Evolutionary conservation across 2,888 invertebrate species (phyloP).

Genomic region (Esperia sulphurella): DNA sequence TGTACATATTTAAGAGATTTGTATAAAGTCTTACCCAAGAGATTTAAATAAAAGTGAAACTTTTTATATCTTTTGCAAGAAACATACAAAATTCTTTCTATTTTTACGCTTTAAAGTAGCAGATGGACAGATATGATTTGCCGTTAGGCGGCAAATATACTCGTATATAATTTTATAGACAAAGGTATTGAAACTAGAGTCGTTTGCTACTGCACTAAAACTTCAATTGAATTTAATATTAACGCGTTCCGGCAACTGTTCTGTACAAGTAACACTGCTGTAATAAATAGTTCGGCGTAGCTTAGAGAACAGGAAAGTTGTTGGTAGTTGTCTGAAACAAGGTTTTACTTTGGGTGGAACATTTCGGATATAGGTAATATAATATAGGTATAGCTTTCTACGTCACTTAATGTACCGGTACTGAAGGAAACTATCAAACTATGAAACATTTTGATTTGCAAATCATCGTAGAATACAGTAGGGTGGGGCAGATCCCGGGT

Average conservation of each 20-base stretch:
- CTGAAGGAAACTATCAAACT: background rate
- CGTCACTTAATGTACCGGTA: background rate
- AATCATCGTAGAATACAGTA: slow-evolving; percentile 16
- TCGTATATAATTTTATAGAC: no score
- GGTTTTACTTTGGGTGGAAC: slow-evolving; percentile 31
- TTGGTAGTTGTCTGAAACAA: slow-evolving; percentile 34
- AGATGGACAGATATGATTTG: no score
- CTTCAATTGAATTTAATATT: slow-evolving; percentile 21
- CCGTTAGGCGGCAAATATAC: no score
- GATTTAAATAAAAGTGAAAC: no score
- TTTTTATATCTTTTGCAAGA: no score
- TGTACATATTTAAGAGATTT: no score
- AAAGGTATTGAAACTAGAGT: slow-evolving; percentile 2
- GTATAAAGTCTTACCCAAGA: no score
- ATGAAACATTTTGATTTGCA: slow-evolving; percentile 23
- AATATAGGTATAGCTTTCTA: background rate
- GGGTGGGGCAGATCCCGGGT: no score
- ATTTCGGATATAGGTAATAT: no score
- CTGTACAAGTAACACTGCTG: slow-evolving; percentile 17
- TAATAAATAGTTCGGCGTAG: slow-evolving; percentile 33
- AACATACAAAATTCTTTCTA: no score
- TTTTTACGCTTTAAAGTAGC: no score
- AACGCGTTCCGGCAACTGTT: slow-evolving; percentile 38
- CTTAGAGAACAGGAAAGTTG: slow-evolving; percentile 38
- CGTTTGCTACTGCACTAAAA: slow-evolving; percentile 11